phyloP scores from a whole-genome alignment of 2,113 vertebrate species.

The Nanorana parkeri region DNA sequence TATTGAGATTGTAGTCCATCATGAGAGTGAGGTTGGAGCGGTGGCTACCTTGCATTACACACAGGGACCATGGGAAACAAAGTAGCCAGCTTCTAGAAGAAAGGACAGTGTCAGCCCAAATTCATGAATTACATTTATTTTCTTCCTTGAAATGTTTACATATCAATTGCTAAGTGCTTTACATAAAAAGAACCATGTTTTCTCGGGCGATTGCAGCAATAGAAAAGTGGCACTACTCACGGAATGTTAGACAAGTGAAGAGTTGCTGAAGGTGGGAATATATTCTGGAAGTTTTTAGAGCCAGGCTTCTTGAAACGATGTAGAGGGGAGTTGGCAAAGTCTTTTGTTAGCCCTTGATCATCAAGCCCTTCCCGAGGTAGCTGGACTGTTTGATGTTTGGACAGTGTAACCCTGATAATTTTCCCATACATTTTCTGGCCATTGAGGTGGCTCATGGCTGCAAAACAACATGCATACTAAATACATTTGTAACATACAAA shows the following conservation, averaged over 20 bases:
- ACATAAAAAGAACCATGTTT: too few relatives aligned
- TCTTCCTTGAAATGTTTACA: too few relatives aligned
- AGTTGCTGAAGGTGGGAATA: slow-evolving; percentile 95
- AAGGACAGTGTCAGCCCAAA: too few relatives aligned
- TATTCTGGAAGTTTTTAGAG: slow-evolving; percentile 98
- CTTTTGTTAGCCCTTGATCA: slow-evolving; percentile 95
- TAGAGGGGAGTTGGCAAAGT: slow-evolving; percentile 94
- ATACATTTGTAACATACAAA: slow-evolving; percentile 48
- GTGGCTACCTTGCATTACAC: too few relatives aligned
- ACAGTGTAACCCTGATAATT: slow-evolving; percentile 94
- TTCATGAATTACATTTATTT: too few relatives aligned
- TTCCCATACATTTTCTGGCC: slow-evolving; percentile 98
- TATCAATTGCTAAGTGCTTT: too few relatives aligned
- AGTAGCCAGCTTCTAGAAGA: too few relatives aligned
- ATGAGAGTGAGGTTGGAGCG: too few relatives aligned
- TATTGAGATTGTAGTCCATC: too few relatives aligned
- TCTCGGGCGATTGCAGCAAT: neutral
- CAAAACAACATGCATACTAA: slow-evolving; percentile 38
- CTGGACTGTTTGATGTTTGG: slow-evolving; percentile 95
- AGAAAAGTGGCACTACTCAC: slow-evolving; percentile 76
- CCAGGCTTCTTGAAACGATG: slow-evolving; percentile 97
- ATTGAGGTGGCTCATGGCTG: slow-evolving; percentile 98
- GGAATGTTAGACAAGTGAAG: slow-evolving; percentile 97
- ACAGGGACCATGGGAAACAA: too few relatives aligned
- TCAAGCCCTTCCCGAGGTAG: slow-evolving; percentile 95